Evolutionary conservation across 2,113 vertebrate genomes (phyloP).

Genomic region (Campylomormyrus numenius): DNA sequence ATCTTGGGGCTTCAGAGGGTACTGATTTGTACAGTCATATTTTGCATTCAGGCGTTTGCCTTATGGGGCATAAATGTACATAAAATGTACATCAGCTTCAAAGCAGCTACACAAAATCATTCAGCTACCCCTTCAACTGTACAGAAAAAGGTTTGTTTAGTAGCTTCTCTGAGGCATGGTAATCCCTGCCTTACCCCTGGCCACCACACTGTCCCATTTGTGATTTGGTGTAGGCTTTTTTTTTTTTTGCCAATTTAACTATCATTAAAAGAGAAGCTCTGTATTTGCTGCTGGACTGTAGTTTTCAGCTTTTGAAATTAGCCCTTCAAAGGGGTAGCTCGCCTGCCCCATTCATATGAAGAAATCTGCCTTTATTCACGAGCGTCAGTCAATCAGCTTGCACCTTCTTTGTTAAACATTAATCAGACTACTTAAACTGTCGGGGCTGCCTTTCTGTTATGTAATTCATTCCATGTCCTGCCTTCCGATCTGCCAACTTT

Average conservation of each 20-base stretch:
- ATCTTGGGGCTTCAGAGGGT: background rate
- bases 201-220: background rate
- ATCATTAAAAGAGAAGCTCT: background rate
- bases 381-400: background rate
- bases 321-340: background rate
- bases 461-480: background rate
- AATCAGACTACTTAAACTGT: background rate
- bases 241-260: background rate
- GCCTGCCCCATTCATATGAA: background rate
- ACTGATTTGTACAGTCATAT: background rate
- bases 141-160: background rate
- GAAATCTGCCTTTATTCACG: background rate
- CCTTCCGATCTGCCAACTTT: background rate
- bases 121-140: background rate
- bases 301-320: background rate
- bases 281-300: background rate
- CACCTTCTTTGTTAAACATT: background rate
- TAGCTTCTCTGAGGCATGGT: background rate
- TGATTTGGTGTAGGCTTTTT: background rate
- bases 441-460: background rate
- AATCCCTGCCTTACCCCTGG: background rate
- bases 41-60: background rate
- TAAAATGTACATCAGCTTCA: background rate
- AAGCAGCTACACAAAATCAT: background rate
- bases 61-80: background rate